Percentiles rank a stretch among this genome's conserved stretches.
phyloP scores from a whole-genome alignment of 1,140 invertebrate species.

The Neoseiulus cucumeris region DNA sequence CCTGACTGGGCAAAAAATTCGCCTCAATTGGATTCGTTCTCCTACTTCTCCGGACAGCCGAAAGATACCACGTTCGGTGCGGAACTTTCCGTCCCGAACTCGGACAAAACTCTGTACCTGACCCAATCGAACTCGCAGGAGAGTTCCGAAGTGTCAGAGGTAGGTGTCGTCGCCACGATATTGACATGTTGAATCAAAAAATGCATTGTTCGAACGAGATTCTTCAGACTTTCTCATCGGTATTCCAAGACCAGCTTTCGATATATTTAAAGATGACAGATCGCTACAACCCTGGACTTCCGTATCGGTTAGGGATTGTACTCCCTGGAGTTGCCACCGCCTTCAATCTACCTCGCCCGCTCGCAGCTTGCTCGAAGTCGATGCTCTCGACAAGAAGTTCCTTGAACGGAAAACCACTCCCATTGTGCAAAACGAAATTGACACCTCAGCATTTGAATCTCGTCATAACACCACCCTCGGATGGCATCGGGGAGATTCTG shows the following conservation, averaged over 20 bases:
- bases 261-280: too few species aligned
- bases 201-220: too few species aligned
- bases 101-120: too few species aligned
- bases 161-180: too few species aligned
- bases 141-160: too few species aligned
- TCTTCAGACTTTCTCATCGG: too few species aligned
- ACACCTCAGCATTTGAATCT: not conserved
- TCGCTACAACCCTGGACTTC: not conserved
- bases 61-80: too few species aligned
- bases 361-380: not conserved
- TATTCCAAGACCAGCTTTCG: too few species aligned
- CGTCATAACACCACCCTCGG: not conserved
- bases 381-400: not conserved
- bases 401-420: not conserved
- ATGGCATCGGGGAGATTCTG: not conserved
- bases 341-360: not conserved
- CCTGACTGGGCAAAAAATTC: not conserved
- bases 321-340: not conserved
- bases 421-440: not conserved
- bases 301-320: not conserved
- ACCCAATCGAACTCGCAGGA: too few species aligned
- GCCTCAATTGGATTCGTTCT: not conserved
- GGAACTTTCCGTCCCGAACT: too few species aligned
- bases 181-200: too few species aligned
- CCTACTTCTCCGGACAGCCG: not conserved